phyloP scores from a whole-genome alignment of 2,797 vertebrate species.

The Orientallactaga sibirica region DNA sequence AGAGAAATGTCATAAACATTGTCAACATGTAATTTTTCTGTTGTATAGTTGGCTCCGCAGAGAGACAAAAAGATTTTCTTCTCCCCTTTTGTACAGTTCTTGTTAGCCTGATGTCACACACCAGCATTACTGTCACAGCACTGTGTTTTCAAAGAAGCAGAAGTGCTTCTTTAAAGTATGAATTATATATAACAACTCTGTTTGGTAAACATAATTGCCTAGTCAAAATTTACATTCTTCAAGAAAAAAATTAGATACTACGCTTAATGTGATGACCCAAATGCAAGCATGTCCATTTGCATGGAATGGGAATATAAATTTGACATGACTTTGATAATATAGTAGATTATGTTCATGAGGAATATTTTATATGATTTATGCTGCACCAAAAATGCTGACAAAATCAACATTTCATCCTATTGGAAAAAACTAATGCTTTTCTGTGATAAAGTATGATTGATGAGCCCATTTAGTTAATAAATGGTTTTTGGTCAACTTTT shows the following conservation, averaged over 20 bases:
- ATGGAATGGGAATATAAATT: constrained; percentile 64
- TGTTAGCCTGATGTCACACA: constrained; percentile 30
- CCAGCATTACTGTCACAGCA: not conserved
- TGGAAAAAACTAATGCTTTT: constrained; percentile 57
- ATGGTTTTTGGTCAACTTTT: constrained; percentile 11
- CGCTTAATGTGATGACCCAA: constrained; percentile 40
- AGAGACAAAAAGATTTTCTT: not conserved
- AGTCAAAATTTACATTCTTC: constrained; percentile 62
- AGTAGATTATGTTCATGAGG: constrained; percentile 56
- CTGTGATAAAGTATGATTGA: constrained; percentile 69
- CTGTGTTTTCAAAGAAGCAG: constrained; percentile 62
- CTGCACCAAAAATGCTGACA: constrained; percentile 76
- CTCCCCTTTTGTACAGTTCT: not conserved
- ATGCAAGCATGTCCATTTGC: not conserved
- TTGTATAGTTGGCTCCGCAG: not conserved
- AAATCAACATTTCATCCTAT: constrained; percentile 71
- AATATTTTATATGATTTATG: constrained; percentile 58
- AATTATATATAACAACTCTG: constrained; percentile 38
- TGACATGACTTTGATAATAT: constrained; percentile 42
- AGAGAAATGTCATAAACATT: not conserved
- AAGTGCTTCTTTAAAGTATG: constrained; percentile 48
- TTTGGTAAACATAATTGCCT: constrained; percentile 51
- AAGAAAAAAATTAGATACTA: constrained; percentile 7
- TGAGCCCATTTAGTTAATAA: constrained; percentile 61
- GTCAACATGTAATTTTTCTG: not conserved